Evolutionary conservation across 2,113 vertebrate genomes (phyloP).

Genomic region (Leucosticte australis): DNA sequence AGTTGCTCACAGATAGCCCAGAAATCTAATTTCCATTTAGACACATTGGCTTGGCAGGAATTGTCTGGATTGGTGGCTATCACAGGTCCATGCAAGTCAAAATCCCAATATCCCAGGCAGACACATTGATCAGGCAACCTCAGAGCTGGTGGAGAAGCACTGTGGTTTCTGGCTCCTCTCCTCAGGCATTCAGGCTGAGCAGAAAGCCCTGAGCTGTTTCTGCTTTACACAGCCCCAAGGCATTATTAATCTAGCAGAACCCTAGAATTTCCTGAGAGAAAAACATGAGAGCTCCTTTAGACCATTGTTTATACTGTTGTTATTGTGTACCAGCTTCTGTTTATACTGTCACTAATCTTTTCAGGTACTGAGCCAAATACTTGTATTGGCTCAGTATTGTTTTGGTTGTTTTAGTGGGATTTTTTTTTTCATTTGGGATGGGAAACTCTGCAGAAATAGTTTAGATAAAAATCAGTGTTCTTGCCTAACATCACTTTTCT

Average conservation of each 20-base stretch:
- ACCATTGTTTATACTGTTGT: not conserved
- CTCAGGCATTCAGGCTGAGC: not conserved
- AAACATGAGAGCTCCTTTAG: not conserved
- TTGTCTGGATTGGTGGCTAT: not conserved
- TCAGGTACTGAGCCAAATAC: not conserved
- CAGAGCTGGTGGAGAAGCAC: not conserved
- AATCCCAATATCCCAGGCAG: not conserved
- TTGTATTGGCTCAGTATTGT: not conserved
- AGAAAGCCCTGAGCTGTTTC: not conserved
- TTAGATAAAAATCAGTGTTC: constrained; percentile 15
- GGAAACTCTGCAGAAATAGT: constrained; percentile 11
- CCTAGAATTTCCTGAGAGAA: constrained; percentile 9
- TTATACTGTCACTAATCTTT: not conserved
- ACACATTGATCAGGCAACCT: not conserved
- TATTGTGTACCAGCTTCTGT: not conserved
- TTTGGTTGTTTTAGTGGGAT: not conserved
- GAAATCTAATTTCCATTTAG: not conserved
- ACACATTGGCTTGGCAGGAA: not conserved
- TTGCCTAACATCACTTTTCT: not conserved
- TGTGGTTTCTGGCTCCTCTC: not conserved
- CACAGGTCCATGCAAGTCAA: not conserved
- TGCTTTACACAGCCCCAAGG: not conserved
- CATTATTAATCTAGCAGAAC: not conserved
- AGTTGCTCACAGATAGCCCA: not conserved
- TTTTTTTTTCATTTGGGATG: not conserved